Conservation (phyloP, 1,140 invertebrate genomes). For the Pentalonia nigronervosa region DNA sequence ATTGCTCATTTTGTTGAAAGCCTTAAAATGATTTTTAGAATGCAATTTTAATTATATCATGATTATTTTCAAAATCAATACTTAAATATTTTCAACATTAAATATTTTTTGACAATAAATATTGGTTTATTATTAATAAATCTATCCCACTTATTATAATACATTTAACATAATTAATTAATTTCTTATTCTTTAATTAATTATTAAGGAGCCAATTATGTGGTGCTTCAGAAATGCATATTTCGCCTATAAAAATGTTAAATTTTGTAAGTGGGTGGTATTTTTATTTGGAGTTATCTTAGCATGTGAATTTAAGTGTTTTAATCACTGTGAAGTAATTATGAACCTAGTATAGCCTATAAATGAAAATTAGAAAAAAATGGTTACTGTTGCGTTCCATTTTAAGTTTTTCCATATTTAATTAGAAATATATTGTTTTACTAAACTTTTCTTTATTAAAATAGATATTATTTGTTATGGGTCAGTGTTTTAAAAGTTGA, state of each 20-base stretch:
- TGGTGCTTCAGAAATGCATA: constrained; percentile 54
- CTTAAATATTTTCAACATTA: not conserved
- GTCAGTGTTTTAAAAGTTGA: not conserved
- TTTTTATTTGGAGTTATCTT: constrained; percentile 32
- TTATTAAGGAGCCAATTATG: constrained; percentile 54
- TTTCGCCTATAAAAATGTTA: constrained; percentile 54
- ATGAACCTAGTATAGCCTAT: constrained; percentile 29
- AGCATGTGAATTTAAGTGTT: constrained; percentile 55
- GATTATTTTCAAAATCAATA: not conserved
- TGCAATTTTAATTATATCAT: not conserved
- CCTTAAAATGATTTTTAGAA: not conserved
- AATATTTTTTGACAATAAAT: not conserved
- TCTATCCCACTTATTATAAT: not conserved
- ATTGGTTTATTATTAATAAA: not conserved
- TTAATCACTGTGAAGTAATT: constrained; percentile 36
- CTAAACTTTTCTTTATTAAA: not conserved
- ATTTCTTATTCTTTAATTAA: constrained; percentile 33
- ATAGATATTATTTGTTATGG: constrained; percentile 26
- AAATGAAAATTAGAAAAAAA: constrained; percentile 5
- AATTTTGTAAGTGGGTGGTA: constrained; percentile 55
- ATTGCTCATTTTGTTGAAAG: not conserved
- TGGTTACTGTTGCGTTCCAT: constrained; percentile 28
- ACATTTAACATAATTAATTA: not conserved
- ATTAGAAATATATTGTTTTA: not conserved
- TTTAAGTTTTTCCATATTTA: not conserved